Conservation (phyloP, 2,113 vertebrate genomes). For the Paradoxurus hermaphroditus region DNA sequence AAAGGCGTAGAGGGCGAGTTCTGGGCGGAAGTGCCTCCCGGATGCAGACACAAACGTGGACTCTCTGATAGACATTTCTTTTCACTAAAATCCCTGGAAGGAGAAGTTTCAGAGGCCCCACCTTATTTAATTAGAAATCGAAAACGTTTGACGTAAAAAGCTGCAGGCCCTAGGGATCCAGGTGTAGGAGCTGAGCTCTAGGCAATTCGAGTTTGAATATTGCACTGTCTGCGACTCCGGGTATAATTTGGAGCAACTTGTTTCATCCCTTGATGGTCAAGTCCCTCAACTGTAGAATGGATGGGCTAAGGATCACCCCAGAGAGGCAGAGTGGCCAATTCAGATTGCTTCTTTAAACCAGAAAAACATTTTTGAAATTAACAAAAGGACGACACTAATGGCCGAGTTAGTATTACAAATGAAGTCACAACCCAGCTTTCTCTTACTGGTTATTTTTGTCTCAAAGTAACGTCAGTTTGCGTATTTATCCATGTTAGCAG, state of each 20-base stretch:
- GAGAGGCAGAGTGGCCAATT: neutral
- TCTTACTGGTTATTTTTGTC: neutral
- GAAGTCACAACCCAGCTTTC: neutral
- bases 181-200: neutral
- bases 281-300: neutral
- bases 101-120: neutral
- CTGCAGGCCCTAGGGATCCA: accelerated
- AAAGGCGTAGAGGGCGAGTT: accelerated
- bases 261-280: neutral
- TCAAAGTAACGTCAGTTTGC: neutral
- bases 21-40: accelerated
- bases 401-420: neutral
- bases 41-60: neutral
- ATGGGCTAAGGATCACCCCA: neutral
- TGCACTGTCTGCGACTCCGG: neutral
- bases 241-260: neutral
- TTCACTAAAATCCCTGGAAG: neutral
- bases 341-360: neutral
- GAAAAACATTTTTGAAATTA: neutral
- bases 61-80: neutral
- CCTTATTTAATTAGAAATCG: neutral
- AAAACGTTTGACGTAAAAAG: neutral
- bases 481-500: conserved; percentile 27
- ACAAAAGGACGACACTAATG: neutral
- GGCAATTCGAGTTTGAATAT: no score